phyloP scores from a whole-genome alignment of 2,797 vertebrate species.

The Pseudochromis fuscus region DNA sequence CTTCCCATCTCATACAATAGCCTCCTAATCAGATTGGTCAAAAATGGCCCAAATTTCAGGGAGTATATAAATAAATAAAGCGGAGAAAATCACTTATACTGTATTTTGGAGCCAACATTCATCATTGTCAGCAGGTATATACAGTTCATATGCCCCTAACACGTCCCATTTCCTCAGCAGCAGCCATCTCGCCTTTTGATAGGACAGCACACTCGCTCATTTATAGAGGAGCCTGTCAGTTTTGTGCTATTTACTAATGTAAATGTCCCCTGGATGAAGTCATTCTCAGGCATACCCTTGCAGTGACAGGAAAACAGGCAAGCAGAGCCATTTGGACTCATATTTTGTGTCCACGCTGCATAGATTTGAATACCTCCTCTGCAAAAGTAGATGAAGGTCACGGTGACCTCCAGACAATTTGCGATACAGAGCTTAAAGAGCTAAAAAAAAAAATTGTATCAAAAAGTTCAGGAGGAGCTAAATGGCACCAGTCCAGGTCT shows the following conservation, averaged over 20 bases:
- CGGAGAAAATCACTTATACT: constrained; percentile 81
- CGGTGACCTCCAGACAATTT: constrained; percentile 49
- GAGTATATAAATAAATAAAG: constrained; percentile 79
- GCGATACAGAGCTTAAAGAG: constrained; percentile 8
- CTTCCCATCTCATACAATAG: constrained; percentile 41
- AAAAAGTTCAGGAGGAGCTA: constrained; percentile 36
- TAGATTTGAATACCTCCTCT: constrained; percentile 58
- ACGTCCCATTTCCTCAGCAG: constrained; percentile 85
- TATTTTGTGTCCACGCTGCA: constrained; percentile 46
- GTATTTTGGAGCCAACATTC: constrained; percentile 84
- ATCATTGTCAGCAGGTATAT: constrained; percentile 86
- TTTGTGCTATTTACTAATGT: constrained; percentile 88
- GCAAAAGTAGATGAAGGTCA: constrained; percentile 70
- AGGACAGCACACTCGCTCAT: constrained; percentile 82
- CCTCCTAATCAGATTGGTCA: constrained; percentile 75
- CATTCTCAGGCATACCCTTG: constrained; percentile 59
- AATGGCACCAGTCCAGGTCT: constrained; percentile 24
- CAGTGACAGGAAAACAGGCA: constrained; percentile 75
- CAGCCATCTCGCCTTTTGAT: constrained; percentile 78
- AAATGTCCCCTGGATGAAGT: constrained; percentile 82
- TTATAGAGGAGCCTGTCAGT: constrained; percentile 85
- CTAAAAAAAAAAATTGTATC: constrained; percentile 21
- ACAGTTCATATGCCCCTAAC: constrained; percentile 83
- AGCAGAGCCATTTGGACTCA: constrained; percentile 42
- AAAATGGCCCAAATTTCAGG: constrained; percentile 74